Base-by-base conservation (phyloP, 2,888 invertebrate genomes). In the Euproctis similis region DNA sequence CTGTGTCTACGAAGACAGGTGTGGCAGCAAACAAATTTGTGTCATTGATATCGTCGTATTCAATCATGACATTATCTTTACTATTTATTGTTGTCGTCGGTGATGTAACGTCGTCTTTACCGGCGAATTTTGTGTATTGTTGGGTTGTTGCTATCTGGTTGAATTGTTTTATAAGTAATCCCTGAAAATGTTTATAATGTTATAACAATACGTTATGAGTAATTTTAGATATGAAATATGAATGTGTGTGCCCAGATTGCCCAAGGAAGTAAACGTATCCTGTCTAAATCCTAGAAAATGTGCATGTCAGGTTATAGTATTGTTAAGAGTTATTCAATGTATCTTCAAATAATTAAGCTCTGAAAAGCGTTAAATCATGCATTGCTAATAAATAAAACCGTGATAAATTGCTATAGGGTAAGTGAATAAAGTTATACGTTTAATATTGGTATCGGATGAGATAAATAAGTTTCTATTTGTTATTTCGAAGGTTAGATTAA, bases 151-250 rank as follows among this genome's bases (percentile, higher is more conserved):
- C 82, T 47, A 82, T 82, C 27, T 52, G 59, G 56, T 81, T 75
- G 61, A 82, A 74, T 59, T 81, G 80, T 51, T 77, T 63, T 69
- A 84, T 82, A 63, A 84, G 70, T 59, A 74, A 65, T 75, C 72
- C 81, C 84, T 84, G 82, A 65, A 82, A 81, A 41, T 27, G 35
- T 42, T 31, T 36, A 53, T 43, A 47, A 44, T 27, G 43, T 43
- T 57, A 46, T 53, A 39, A 53, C 48, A 41, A 40, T 36, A 6
- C 6, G 37, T 34, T 31, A 34, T 33, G 26, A 30, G 28, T 28
- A 12, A 19, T 11, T 9, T 2, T 11, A 13, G 23, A 12, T 27
- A 24, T 8, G 9, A 13, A 24, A 12, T 27, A 24, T 8, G 9
- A 32, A 13, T 19, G 33, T 13, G 13, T 12, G 34, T 26, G 30